phyloP scores from a whole-genome alignment of 2,113 vertebrate species.

The Menidia beryllina region DNA sequence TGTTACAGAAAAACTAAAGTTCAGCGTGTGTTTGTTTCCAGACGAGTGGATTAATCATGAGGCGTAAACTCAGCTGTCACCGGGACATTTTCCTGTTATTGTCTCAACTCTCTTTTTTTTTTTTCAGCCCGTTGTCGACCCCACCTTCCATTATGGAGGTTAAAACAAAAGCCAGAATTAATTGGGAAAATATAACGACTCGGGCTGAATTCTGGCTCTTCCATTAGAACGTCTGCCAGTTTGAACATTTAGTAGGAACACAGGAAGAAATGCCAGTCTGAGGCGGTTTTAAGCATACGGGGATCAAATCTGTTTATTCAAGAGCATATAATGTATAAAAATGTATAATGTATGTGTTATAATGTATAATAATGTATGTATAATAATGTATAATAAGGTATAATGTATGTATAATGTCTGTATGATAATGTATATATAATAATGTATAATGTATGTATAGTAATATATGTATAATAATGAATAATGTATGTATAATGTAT shows the following conservation, averaged over 20 bases:
- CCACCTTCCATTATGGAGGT: slow-evolving; percentile 33
- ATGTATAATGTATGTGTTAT: too few species aligned
- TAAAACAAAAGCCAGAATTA: slow-evolving; percentile 24
- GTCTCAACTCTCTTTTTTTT: slow-evolving; percentile 16
- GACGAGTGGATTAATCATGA: slow-evolving; percentile 11
- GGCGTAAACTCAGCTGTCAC: slow-evolving; percentile 14
- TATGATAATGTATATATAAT: too few species aligned
- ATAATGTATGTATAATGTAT: too few species aligned
- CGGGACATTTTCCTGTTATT: slow-evolving; percentile 41
- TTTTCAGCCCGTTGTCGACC: slow-evolving; percentile 3
- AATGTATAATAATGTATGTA: too few species aligned
- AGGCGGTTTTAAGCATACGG: too few species aligned
- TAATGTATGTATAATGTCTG: too few species aligned
- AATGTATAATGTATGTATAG: too few species aligned
- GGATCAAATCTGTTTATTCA: too few species aligned
- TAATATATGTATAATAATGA: too few species aligned
- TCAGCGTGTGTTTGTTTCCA: background rate
- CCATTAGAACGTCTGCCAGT: background rate
- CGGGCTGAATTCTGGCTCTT: background rate
- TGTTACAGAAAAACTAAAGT: background rate
- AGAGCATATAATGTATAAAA: too few species aligned
- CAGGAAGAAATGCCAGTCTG: background rate
- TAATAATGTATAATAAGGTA: too few species aligned
- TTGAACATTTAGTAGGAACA: background rate
- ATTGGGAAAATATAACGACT: background rate